phyloP scores from a whole-genome alignment of 2,888 invertebrate genomes.

The Incurvaria masculella region DNA sequence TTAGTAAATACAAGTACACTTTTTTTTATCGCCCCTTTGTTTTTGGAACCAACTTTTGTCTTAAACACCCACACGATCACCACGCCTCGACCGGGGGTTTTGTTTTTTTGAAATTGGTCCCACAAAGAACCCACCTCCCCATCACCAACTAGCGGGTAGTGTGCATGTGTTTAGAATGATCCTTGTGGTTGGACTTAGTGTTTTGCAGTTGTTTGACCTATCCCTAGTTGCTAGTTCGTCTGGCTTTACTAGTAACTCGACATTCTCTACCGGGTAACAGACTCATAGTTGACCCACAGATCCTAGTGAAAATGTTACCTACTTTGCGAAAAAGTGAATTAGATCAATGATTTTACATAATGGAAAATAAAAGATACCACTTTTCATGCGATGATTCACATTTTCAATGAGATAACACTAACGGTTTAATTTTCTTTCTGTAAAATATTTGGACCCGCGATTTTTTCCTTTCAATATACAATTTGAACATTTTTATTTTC shows the following conservation, averaged over 20 bases:
- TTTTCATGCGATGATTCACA: too few species aligned
- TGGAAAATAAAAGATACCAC: too few species aligned
- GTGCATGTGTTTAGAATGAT: not conserved
- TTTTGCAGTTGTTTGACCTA: too few species aligned
- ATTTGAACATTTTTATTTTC: not conserved
- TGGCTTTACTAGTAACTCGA: too few species aligned
- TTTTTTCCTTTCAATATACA: not conserved
- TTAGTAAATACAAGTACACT: not conserved
- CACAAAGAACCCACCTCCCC: not conserved
- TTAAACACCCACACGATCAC: too few species aligned
- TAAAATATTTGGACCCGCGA: not conserved
- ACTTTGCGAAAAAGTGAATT: slow-evolving; percentile 14
- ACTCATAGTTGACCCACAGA: slow-evolving; percentile 18
- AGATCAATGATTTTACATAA: not conserved
- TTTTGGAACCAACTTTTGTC: too few species aligned
- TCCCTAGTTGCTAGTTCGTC: too few species aligned
- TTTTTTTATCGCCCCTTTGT: not conserved
- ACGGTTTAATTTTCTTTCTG: not conserved
- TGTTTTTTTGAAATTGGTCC: too few species aligned
- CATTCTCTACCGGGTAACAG: not conserved
- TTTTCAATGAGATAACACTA: not conserved
- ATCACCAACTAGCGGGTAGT: not conserved
- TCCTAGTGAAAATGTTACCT: too few species aligned
- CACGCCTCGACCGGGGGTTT: too few species aligned
- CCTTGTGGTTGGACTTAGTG: too few species aligned